Evolutionary conservation across 2,888 invertebrate species (phyloP).

Genomic region (Habrosyne pyritoides): DNA sequence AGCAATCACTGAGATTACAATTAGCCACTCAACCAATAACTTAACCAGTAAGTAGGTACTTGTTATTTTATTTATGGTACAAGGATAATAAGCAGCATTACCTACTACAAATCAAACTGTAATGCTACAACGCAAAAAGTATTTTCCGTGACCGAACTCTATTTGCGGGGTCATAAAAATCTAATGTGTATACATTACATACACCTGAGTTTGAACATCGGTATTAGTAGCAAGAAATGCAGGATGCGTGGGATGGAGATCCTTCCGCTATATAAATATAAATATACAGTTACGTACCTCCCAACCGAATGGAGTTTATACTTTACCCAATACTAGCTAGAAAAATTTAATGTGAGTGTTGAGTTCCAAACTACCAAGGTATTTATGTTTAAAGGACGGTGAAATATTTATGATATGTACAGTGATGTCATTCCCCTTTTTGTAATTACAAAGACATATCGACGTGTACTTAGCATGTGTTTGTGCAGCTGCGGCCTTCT

Average conservation of each 20-base stretch:
- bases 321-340: background rate
- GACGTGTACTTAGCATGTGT: slow-evolving; percentile 39
- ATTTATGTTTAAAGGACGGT: slow-evolving; percentile 35
- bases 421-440: slow-evolving; percentile 69
- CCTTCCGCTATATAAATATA: slow-evolving; percentile 17
- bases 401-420: slow-evolving; percentile 37
- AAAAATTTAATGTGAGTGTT: background rate
- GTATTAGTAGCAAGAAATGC: slow-evolving; percentile 14
- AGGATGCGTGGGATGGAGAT: slow-evolving; percentile 58
- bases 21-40: too few species aligned
- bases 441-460: slow-evolving; percentile 58
- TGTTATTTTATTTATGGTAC: too few species aligned
- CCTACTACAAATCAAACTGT: too few species aligned
- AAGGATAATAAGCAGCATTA: too few species aligned
- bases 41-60: too few species aligned
- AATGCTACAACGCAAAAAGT: too few species aligned
- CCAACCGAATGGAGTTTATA: background rate
- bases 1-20: too few species aligned
- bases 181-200: background rate
- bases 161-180: background rate
- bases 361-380: background rate
- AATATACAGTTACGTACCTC: background rate
- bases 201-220: background rate
- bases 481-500: slow-evolving; percentile 77
- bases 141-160: too few species aligned